phyloP scores from a whole-genome alignment of 2,797 vertebrate genomes.

The Thalassophryne amazonica region DNA sequence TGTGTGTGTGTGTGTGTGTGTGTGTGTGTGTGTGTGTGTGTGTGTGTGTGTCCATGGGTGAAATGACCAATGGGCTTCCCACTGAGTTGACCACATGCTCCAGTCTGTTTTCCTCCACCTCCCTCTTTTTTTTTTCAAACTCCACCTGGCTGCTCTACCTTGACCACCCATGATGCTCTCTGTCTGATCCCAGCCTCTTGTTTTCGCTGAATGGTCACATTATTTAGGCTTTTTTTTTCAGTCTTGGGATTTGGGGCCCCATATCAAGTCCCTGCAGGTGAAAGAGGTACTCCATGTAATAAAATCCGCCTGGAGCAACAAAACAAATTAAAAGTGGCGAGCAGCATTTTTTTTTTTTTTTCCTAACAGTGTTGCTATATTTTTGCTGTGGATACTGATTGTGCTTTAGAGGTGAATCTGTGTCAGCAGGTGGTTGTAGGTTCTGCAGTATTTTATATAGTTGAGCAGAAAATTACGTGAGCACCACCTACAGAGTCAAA shows the following conservation, averaged over 20 bases:
- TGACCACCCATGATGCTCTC: slow-evolving; percentile 64
- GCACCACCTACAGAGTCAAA: not conserved
- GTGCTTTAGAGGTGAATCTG: not conserved
- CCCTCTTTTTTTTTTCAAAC: slow-evolving; percentile 22
- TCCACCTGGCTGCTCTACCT: slow-evolving; percentile 55
- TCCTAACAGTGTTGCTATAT: too few species aligned
- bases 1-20: slow-evolving; percentile 57
- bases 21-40: slow-evolving; percentile 62
- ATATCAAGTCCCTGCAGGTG: slow-evolving; percentile 22
- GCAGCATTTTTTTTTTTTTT: not conserved
- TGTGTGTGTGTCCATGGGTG: slow-evolving; percentile 64
- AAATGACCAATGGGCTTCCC: slow-evolving; percentile 64
- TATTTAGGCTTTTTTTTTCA: slow-evolving; percentile 22
- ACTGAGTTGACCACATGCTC: slow-evolving; percentile 60
- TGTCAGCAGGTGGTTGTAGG: not conserved
- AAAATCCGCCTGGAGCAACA: not conserved
- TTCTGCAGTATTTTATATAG: not conserved
- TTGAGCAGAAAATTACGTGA: not conserved
- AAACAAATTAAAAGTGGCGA: slow-evolving; percentile 4
- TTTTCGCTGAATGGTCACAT: slow-evolving; percentile 34
- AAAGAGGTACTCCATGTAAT: slow-evolving; percentile 13
- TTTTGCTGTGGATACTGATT: not conserved
- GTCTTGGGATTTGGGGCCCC: not conserved
- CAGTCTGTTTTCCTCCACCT: slow-evolving; percentile 27
- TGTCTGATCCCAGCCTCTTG: slow-evolving; percentile 29